Conservation (phyloP, 2,113 vertebrate genomes). For the Furnarius figulus region DNA sequence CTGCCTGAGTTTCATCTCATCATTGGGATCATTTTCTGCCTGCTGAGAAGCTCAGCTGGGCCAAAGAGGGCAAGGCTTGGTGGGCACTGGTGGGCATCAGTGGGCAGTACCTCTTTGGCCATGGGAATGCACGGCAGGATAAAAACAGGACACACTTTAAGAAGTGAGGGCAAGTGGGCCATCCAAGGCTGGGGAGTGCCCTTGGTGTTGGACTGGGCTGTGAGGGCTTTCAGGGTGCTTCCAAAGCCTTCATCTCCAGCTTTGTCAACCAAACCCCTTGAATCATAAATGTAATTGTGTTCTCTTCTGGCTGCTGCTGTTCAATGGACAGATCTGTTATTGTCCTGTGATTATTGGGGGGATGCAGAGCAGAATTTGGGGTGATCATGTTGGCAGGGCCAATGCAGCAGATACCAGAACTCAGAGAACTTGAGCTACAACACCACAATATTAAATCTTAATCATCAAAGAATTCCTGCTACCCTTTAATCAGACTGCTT, state of each 20-base stretch:
- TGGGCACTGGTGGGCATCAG: accelerated
- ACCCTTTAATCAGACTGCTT: not conserved
- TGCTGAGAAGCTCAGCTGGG: not conserved
- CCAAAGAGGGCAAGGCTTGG: not conserved
- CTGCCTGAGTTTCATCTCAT: not conserved
- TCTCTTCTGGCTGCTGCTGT: not conserved
- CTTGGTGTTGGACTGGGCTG: not conserved
- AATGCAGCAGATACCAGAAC: not conserved
- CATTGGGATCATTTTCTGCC: accelerated
- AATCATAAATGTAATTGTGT: not conserved
- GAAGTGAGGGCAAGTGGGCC: not conserved
- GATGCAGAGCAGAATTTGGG: not conserved
- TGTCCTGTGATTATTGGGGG: not conserved
- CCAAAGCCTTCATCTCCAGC: not conserved
- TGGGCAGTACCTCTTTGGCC: not conserved
- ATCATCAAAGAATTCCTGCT: not conserved
- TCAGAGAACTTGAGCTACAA: not conserved
- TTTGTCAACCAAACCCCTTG: not conserved
- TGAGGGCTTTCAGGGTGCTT: not conserved
- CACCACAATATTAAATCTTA: not conserved
- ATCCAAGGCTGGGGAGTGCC: accelerated
- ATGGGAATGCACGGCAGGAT: not conserved
- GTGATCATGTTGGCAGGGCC: accelerated
- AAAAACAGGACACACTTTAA: not conserved
- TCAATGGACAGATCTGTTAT: not conserved